Evolutionary conservation across 2,888 invertebrate species (phyloP).

Genomic region (Hipparchia semele): DNA sequence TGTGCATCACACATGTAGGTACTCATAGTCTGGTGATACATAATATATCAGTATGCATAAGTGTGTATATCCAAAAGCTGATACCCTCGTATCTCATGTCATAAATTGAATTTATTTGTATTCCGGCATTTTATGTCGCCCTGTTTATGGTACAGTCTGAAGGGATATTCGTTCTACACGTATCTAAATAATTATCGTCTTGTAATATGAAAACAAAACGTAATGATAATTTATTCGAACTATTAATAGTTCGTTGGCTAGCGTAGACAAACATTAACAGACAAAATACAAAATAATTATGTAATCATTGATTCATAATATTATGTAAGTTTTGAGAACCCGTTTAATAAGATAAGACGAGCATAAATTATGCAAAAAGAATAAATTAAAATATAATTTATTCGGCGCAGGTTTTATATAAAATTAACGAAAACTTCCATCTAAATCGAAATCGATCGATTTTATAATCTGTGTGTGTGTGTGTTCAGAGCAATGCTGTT

Average conservation of each 20-base stretch:
- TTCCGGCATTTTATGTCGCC: slow-evolving; percentile 23
- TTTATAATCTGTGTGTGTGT: too few species aligned
- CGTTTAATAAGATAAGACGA: not conserved
- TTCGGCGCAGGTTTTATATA: not conserved
- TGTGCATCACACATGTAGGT: not conserved
- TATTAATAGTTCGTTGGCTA: not conserved
- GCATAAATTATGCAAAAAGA: not conserved
- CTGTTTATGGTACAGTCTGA: slow-evolving; percentile 12
- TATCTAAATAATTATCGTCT: not conserved
- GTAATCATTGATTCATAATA: too few species aligned
- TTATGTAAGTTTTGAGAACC: not conserved
- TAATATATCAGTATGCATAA: not conserved
- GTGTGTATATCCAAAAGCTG: slow-evolving; percentile 7
- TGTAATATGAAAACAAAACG: too few species aligned
- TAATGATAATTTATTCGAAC: too few species aligned
- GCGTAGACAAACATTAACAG: not conserved
- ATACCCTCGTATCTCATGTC: slow-evolving; percentile 18
- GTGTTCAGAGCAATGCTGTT: too few species aligned
- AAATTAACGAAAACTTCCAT: not conserved
- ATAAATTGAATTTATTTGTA: slow-evolving; percentile 29
- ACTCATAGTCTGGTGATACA: not conserved
- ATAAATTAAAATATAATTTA: not conserved
- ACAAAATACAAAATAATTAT: not conserved
- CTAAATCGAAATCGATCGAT: too few species aligned
- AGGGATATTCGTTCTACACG: not conserved